phyloP scores from a whole-genome alignment of 2,113 vertebrate species.

The Nipponia nippon region DNA sequence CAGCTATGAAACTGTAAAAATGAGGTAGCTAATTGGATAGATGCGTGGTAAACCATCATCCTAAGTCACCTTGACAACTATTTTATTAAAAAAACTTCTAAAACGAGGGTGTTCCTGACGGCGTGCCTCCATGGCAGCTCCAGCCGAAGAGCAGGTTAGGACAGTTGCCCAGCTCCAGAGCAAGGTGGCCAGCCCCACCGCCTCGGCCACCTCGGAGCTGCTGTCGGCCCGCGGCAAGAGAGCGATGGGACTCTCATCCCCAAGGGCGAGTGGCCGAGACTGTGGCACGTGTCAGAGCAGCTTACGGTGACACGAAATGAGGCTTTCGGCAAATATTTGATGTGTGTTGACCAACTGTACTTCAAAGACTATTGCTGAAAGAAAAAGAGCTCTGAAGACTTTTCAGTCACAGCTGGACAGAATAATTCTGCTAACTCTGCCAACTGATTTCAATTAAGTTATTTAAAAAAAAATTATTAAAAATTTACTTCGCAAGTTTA shows the following conservation, averaged over 20 bases:
- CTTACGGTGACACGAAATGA: rapidly evolving
- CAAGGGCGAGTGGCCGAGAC: not conserved
- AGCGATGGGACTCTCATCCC: rapidly evolving
- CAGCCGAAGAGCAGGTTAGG: rapidly evolving
- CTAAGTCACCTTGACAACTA: not conserved
- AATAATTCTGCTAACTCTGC: not conserved
- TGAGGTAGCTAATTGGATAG: not conserved
- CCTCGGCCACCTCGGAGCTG: not conserved
- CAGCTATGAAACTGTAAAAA: not conserved
- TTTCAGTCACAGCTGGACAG: not conserved
- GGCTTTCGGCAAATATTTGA: not conserved
- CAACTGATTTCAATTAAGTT: not conserved
- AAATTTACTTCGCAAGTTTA: not conserved
- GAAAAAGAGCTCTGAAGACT: not conserved
- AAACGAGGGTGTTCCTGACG: no score
- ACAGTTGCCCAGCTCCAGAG: not conserved
- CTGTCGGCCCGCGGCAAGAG: not conserved
- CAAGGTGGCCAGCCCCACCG: not conserved
- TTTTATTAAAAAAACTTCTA: no score
- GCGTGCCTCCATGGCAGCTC: not conserved
- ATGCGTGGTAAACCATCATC: not conserved
- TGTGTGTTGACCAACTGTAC: not conserved
- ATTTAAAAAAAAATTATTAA: not conserved
- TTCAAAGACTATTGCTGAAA: not conserved
- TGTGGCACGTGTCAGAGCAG: rapidly evolving